Evolutionary conservation across 2,797 vertebrate genomes (phyloP).

Genomic region (Sebastes oblongus): DNA sequence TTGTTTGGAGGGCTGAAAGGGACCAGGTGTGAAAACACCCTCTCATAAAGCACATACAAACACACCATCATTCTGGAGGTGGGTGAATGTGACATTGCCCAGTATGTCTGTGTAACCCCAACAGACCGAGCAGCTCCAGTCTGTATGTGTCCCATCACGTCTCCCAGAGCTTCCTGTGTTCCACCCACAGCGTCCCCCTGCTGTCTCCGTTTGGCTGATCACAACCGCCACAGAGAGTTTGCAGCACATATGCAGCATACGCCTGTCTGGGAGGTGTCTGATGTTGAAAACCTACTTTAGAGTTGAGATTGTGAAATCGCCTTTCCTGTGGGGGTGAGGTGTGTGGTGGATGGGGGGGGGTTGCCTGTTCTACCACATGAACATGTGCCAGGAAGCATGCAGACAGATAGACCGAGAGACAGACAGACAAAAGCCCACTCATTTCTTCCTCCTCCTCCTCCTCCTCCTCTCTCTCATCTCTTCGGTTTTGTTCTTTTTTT

Average conservation of each 20-base stretch:
- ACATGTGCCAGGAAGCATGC: slow-evolving; percentile 39
- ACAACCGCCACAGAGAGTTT: slow-evolving; percentile 27
- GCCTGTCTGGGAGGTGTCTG: slow-evolving; percentile 48
- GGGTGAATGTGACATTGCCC: not conserved
- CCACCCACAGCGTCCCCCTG: slow-evolving; percentile 39
- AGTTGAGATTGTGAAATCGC: slow-evolving; percentile 6
- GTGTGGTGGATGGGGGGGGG: not conserved
- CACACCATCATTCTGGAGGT: not conserved
- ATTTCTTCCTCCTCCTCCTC: slow-evolving; percentile 54
- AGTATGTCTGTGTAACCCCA: slow-evolving; percentile 9
- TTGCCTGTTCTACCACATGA: slow-evolving; percentile 36
- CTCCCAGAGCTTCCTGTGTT: slow-evolving; percentile 30
- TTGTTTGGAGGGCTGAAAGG: too few species aligned
- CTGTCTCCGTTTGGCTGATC: slow-evolving; percentile 37
- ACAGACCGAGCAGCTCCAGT: slow-evolving; percentile 3
- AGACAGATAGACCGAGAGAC: slow-evolving; percentile 23
- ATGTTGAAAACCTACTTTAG: slow-evolving; percentile 34
- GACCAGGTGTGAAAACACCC: not conserved
- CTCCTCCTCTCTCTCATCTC: slow-evolving; percentile 36
- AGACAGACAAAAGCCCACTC: slow-evolving; percentile 58
- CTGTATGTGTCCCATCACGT: slow-evolving; percentile 16
- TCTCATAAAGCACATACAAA: not conserved
- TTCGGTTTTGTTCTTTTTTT: slow-evolving; percentile 41
- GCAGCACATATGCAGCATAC: slow-evolving; percentile 39
- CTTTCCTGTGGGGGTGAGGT: slow-evolving; percentile 32